Evolutionary conservation across 1,140 invertebrate species (phyloP).

Genomic region (Reticulitermes speratus): DNA sequence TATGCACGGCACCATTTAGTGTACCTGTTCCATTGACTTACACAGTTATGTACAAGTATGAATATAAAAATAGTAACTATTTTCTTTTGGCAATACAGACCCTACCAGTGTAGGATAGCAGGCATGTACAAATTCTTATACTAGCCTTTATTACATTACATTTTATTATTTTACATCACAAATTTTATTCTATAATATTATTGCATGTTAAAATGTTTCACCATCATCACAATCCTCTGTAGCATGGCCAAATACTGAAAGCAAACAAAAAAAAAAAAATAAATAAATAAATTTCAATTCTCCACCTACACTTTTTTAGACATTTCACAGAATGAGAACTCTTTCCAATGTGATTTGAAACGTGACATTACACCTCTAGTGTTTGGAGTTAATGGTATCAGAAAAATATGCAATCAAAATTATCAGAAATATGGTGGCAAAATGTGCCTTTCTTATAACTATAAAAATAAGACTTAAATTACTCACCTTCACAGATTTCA

Average conservation of each 20-base stretch:
- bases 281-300: no score
- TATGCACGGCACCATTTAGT: not conserved
- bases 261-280: conserved; percentile 43
- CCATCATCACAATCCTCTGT: conserved; percentile 77
- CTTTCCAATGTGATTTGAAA: no score
- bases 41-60: not conserved
- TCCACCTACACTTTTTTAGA: no score
- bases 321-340: no score
- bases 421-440: not conserved
- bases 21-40: not conserved
- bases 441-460: no score
- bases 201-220: conserved; percentile 67
- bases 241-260: conserved; percentile 76
- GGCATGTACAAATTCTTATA: not conserved
- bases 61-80: conserved; percentile 5
- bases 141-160: not conserved
- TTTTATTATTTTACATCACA: not conserved
- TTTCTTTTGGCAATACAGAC: not conserved
- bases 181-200: conserved; percentile 4
- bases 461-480: not conserved
- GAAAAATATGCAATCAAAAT: not conserved
- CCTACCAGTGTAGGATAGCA: not conserved
- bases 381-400: not conserved
- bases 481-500: conserved; percentile 85
- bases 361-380: no score